These are phyloP conservation scores for Mycetomoellerius zeteki DNA, from an alignment of 1,140 invertebrate species.

Conservation along the genomic window DNA sequence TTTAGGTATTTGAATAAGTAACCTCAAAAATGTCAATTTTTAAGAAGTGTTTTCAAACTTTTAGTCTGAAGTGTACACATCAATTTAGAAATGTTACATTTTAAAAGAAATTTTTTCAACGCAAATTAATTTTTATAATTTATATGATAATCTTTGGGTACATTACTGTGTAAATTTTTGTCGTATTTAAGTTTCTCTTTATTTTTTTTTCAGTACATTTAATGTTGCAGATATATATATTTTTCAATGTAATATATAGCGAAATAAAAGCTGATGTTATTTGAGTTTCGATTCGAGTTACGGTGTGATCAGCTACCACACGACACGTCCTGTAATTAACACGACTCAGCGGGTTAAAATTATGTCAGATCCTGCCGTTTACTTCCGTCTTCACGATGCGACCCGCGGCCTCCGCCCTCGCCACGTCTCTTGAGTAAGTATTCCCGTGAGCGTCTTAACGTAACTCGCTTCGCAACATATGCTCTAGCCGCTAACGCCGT, in stretches of 20 bases:
- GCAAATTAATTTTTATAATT: no score
- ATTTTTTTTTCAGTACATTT: no score
- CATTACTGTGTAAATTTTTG: no score
- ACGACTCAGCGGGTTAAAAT: slow-evolving; percentile 67
- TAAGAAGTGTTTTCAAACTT: no score
- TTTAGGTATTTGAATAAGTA: no score
- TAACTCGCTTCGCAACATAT: slow-evolving; percentile 72
- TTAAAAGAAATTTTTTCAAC: no score
- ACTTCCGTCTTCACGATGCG: slow-evolving; percentile 42
- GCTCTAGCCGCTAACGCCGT: slow-evolving; percentile 68
- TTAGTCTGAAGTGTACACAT: no score
- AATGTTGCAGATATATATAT: neutral
- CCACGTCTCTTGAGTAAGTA: slow-evolving; percentile 62
- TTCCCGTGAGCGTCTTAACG: slow-evolving; percentile 76
- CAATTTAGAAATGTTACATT: no score
- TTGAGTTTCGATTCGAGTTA: neutral
- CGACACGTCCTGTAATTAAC: slow-evolving; percentile 71
- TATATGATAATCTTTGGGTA: no score
- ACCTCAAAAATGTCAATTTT: no score
- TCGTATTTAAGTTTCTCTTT: no score
- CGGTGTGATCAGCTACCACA: slow-evolving; percentile 59
- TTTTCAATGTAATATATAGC: neutral
- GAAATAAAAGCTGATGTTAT: neutral
- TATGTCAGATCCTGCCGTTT: slow-evolving; percentile 64
- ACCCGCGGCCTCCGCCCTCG: slow-evolving; percentile 38